Evolutionary conservation across 2,797 vertebrate genomes (phyloP), one percentile per base, ranked within the genome.

Genomic region (Triplophysa bombifrons): DNA sequence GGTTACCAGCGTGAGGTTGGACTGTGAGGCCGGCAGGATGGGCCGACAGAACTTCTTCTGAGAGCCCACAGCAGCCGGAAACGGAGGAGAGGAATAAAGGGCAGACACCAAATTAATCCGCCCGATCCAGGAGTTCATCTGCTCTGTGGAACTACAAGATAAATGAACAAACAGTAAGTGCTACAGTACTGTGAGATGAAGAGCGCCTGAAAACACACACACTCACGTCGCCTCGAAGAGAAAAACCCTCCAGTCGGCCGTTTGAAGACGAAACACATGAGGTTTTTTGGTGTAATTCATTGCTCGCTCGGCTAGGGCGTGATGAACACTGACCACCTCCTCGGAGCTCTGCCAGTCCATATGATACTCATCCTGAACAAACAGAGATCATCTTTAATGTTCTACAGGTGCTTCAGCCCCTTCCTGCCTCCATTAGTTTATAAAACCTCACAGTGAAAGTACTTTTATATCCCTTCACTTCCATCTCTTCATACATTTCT

Each of bases 121-220:
- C 2, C 87, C 90, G 48, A 98, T 96, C 97, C 97, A 98, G 0
- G 95, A 96, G 58, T 86, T 85, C 97, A 98, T 98, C 89, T 98
- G 96, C 22, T 89, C 91, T 8, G 88, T 91, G 72, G 92, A 92
- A 55, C 94, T 95, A 78, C 30, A 72, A 30, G 44, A 72, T 19
- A 78, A 11, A 19, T 11, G 11, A 71, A 2, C 1, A 3, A n/a
- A 53, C 25, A 55, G 53, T 17, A 34, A n/a, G 8, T 12, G 6
- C 17, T 13, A 25, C 34, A 75, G n/a, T 27, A 1, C 41, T 56
- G n/a, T 27, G 4, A 50, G 12, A 72, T 51, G 48, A 7, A 53
- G 16, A 61, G 34, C 56, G 14, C 11, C 2, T 13, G 38, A 7
- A 22, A 41, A 55, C 14, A 34, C 46, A 55, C 56, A 20, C 30